Base-by-base conservation (phyloP, 2,797 vertebrate genomes). In the Benthosema pterotum region DNA sequence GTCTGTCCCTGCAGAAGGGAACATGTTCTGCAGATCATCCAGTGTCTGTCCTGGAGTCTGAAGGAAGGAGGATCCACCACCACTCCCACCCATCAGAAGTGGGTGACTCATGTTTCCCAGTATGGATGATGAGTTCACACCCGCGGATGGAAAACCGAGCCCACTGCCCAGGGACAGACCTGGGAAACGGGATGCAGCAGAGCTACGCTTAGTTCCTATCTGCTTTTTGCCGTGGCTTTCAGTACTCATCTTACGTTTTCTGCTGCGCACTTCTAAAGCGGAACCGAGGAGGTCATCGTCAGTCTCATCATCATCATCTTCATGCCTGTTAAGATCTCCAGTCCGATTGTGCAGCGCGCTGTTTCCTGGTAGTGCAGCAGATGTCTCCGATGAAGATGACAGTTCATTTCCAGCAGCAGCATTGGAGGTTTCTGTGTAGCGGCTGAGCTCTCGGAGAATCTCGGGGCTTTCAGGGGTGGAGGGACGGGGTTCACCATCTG, bases 361-460 rank as follows among this genome's bases (percentile, higher is more conserved):
- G 52, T 75, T 69, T 32, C 85, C 74, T 19, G 87, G 78, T 32
- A 75, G 58, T 73, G 77, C 1, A 9, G 71, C 59, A 0, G 62
- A 67, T 16, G 51, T 6, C 16, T 79, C 80, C 1, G 74, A 65
- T 0, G 71, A 67, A 0, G 83, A 87, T 0, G 63, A 53, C 51
- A 87, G 5, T 2, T 83, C 67, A 0, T 75, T 78, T 11, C 69
- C 91, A 11, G 56, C 60, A 15, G 91, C 83, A 5, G 57, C 67
- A 4, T 88, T 70, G 61, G 92, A 87, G 0, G 93, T 91, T 2
- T 90, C 88, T 0, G 93, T 83, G 7, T 96, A 98, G 85, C 93
- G 94, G 83, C 94, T 94, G 85, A 98, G 90, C 88, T 98, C 96
- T 1, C 93, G 86, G 82, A 98, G 93, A 75, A 99, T 95, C 87